Conservation (phyloP, 2,113 vertebrate genomes). For the Excalfactoria chinensis region DNA sequence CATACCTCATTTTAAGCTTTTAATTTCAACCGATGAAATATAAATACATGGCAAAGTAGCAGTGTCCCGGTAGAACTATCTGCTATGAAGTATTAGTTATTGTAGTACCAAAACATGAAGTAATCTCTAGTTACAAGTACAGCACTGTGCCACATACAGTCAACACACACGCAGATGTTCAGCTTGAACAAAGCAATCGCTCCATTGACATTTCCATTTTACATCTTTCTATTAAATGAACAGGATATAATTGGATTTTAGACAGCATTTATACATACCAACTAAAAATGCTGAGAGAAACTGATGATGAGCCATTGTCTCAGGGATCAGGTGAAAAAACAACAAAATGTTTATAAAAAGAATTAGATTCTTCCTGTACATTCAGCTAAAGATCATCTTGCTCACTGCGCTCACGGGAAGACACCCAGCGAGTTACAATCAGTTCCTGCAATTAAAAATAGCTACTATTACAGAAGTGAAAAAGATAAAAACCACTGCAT, state of each 20-base stretch:
- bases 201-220: background rate
- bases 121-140: background rate
- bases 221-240: background rate
- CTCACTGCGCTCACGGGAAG: constrained; percentile 90
- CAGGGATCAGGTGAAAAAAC: background rate
- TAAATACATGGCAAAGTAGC: background rate
- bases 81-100: background rate
- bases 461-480: background rate
- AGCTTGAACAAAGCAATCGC: background rate
- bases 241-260: background rate
- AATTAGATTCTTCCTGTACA: background rate
- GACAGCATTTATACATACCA: background rate
- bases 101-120: background rate
- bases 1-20: background rate
- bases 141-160: background rate
- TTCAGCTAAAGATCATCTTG: constrained; percentile 84
- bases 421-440: constrained; percentile 91
- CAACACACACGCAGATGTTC: background rate
- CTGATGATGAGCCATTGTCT: background rate
- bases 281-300: background rate
- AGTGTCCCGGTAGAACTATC: background rate
- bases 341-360: background rate
- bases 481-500: background rate
- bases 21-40: background rate
- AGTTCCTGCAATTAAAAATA: constrained; percentile 83